These are phyloP conservation scores for Adela reaumurella DNA, from an alignment of 2,888 invertebrate genomes.

Conservation along the genomic window DNA sequence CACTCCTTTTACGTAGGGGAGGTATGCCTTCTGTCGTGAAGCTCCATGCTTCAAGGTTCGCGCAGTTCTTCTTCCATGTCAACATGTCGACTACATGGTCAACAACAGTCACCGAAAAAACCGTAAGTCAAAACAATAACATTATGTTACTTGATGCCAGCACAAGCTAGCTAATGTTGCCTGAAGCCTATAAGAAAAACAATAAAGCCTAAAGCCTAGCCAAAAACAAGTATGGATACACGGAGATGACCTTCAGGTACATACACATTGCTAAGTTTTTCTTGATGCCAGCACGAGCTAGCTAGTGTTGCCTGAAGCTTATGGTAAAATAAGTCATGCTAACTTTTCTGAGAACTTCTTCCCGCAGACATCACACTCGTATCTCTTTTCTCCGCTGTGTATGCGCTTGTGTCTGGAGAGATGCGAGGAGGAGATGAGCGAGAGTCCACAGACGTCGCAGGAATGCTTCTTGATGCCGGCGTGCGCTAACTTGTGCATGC, in stretches of 20 bases:
- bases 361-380: slow-evolving; percentile 30
- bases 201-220: too few relatives aligned
- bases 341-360: slow-evolving; percentile 1
- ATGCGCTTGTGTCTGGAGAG: slow-evolving; percentile 47
- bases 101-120: too few relatives aligned
- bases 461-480: slow-evolving; percentile 31
- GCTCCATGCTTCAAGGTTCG: too few relatives aligned
- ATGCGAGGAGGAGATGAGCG: slow-evolving; percentile 44
- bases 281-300: slow-evolving; percentile 39
- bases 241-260: too few relatives aligned
- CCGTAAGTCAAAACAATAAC: too few relatives aligned
- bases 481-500: slow-evolving; percentile 63
- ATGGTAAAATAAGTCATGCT: not conserved
- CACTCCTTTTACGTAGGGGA: too few relatives aligned
- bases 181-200: not conserved
- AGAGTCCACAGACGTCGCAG: slow-evolving; percentile 34
- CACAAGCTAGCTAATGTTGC: slow-evolving; percentile 14
- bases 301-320: slow-evolving; percentile 17
- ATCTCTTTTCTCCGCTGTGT: slow-evolving; percentile 35
- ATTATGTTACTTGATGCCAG: slow-evolving; percentile 30
- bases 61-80: too few relatives aligned
- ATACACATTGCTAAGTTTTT: too few relatives aligned
- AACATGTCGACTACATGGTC: too few relatives aligned
- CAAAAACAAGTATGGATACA: too few relatives aligned
- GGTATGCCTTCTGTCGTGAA: too few relatives aligned